Base-by-base conservation (phyloP, 2,888 invertebrate species). In the Acleris laterana region DNA sequence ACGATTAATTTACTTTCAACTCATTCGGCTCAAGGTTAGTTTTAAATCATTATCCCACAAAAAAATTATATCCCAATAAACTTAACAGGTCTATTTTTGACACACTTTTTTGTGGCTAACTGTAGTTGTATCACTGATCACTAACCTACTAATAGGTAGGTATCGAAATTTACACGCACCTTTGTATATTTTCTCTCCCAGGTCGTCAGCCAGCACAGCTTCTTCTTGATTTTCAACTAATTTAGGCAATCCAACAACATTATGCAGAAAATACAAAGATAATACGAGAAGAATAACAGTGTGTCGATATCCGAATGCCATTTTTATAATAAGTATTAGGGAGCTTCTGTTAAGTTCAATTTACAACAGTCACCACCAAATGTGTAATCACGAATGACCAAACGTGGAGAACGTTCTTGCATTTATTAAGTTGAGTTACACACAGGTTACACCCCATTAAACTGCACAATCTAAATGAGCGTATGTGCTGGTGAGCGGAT, bases 211-310 rank as follows among this genome's bases (percentile, higher is more conserved):
- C 64, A 51, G 38, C 60, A 52, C 63, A 11, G 70, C 62, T 20
- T 71, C 73, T n/a, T 81, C 74, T 9, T 57, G 60, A 68, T 70
- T 74, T 32, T 68, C 59, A 4, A 74, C 73, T 28, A 72, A 75
- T 69, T 78, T 77, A 13, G 86, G 84, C 22, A 74, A 70, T 11
- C 76, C 80, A 56, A 72, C 60, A 32, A 71, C 65, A 61, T 68
- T 71, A 67, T 76, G 72, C 25, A 75, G 63, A 56, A 71, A 73
- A 72, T 69, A 77, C 55, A 68, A 52, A 32, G 69, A 62, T 20
- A 81, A 49, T 32, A 68, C 72, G 48, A 80, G 64, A 50, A 71
- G 49, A 56, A 75, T 9, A 62, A 74, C 67, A 28, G 72, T 51
- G 65, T 69, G 68, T 58, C 71, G 62, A 56, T 55, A 57, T 63